Evolutionary conservation across 2,797 vertebrate genomes (phyloP).

Genomic region (Thalassophryne amazonica): DNA sequence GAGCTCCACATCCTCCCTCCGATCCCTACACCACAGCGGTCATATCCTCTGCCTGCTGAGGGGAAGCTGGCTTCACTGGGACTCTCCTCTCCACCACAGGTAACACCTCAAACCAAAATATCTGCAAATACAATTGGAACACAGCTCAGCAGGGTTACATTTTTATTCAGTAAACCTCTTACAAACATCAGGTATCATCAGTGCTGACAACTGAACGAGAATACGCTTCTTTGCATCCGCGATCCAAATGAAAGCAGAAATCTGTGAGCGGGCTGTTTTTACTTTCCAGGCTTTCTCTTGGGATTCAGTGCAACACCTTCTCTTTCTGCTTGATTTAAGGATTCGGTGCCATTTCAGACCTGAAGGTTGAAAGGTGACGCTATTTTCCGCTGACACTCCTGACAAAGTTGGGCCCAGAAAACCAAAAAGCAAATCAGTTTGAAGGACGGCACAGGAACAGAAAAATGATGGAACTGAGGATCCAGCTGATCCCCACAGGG

Average conservation of each 20-base stretch:
- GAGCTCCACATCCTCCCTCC: conserved; percentile 59
- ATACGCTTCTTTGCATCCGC: neutral
- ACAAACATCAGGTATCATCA: too few relatives aligned
- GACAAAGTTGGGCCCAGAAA: neutral
- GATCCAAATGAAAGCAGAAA: neutral
- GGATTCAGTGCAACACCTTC: neutral
- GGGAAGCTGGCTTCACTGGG: conserved; percentile 57
- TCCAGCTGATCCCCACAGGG: conserved; percentile 80
- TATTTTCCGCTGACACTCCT: neutral
- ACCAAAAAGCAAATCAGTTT: neutral
- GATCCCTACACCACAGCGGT: conserved; percentile 41
- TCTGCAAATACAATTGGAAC: neutral
- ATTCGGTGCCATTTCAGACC: neutral
- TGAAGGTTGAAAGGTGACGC: neutral
- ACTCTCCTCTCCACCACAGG: conserved; percentile 51
- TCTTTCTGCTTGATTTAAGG: conserved; percentile 1
- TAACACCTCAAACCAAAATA: conserved; percentile 37
- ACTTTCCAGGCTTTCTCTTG: conserved; percentile 1
- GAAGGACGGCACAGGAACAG: neutral
- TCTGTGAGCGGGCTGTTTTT: neutral
- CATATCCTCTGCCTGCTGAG: conserved; percentile 62
- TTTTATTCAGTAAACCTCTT: too few relatives aligned
- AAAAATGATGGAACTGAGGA: conserved; percentile 78
- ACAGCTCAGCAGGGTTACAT: too few relatives aligned
- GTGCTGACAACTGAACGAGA: neutral